These are phyloP conservation scores for Lasioglossum albipes DNA, from an alignment of 1,140 invertebrate species.

Conservation along the genomic window DNA sequence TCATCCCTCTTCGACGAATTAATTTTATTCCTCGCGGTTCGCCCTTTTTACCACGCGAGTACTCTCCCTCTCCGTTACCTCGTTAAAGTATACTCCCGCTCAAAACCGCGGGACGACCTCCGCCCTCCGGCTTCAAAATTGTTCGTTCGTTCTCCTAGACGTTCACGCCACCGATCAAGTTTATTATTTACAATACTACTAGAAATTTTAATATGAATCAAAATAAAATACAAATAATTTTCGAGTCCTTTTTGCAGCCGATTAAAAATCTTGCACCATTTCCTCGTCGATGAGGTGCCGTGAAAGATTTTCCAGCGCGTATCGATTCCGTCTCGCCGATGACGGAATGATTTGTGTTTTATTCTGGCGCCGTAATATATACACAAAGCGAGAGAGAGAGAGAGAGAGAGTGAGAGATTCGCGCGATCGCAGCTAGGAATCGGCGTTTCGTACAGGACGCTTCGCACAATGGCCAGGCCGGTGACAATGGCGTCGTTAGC, in stretches of 20 bases:
- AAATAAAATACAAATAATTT: no score
- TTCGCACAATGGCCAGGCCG: slow-evolving; percentile 73
- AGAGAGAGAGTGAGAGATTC: background rate
- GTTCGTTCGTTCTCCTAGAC: no score
- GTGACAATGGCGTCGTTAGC: slow-evolving; percentile 79
- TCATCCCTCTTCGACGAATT: background rate
- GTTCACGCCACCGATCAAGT: no score
- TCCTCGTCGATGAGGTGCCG: background rate
- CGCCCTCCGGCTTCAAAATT: no score
- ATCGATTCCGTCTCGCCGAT: slow-evolving; percentile 57
- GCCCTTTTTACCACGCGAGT: background rate
- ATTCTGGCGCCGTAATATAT: slow-evolving; percentile 65
- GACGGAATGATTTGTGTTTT: slow-evolving; percentile 72
- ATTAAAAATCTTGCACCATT: background rate
- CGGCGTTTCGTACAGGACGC: slow-evolving; percentile 67
- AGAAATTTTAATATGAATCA: no score
- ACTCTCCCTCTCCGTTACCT: background rate
- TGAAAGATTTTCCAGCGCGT: background rate
- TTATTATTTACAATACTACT: no score
- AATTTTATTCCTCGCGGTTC: background rate
- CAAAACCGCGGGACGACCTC: no score
- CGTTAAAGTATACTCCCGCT: background rate
- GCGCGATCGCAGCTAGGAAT: slow-evolving; percentile 59
- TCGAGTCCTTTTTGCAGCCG: no score
- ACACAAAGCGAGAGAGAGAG: slow-evolving; percentile 2